phyloP scores from a whole-genome alignment of 2,113 vertebrate species.

The Callipepla californica region DNA sequence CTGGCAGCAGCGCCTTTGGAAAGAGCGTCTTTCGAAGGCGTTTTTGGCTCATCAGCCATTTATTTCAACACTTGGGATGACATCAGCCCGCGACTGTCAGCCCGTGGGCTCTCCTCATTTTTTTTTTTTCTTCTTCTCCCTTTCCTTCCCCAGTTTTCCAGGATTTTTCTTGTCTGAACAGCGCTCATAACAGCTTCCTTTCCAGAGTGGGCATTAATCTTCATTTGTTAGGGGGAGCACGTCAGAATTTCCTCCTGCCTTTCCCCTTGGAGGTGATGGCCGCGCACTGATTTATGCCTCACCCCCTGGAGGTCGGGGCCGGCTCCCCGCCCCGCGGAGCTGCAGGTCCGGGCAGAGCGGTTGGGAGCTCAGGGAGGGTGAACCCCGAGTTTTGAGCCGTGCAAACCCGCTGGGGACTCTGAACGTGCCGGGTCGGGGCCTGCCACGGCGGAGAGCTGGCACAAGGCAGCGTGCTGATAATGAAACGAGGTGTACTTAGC shows the following conservation, averaged over 20 bases:
- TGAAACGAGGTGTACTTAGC: background rate
- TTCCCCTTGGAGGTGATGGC: background rate
- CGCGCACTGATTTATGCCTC: background rate
- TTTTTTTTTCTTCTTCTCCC: background rate
- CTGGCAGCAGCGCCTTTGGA: background rate
- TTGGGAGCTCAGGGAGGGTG: background rate
- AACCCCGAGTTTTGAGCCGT: background rate
- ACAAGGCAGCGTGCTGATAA: background rate
- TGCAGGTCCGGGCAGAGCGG: background rate
- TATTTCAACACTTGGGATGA: background rate
- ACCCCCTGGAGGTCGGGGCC: background rate
- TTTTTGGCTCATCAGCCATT: background rate
- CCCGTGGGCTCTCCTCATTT: background rate
- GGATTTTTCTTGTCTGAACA: background rate
- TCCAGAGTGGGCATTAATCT: constrained; percentile 7
- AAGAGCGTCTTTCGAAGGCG: background rate
- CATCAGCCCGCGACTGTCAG: background rate
- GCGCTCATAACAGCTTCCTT: background rate
- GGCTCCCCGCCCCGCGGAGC: no score
- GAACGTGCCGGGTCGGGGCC: background rate
- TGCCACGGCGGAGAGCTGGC: background rate
- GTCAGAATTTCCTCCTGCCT: background rate
- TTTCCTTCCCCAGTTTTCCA: background rate
- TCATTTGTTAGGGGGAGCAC: constrained; percentile 8
- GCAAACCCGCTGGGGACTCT: background rate